These are phyloP conservation scores for Cygnus buccinator DNA, from an alignment of 2,113 vertebrate genomes.

Conservation along the genomic window DNA sequence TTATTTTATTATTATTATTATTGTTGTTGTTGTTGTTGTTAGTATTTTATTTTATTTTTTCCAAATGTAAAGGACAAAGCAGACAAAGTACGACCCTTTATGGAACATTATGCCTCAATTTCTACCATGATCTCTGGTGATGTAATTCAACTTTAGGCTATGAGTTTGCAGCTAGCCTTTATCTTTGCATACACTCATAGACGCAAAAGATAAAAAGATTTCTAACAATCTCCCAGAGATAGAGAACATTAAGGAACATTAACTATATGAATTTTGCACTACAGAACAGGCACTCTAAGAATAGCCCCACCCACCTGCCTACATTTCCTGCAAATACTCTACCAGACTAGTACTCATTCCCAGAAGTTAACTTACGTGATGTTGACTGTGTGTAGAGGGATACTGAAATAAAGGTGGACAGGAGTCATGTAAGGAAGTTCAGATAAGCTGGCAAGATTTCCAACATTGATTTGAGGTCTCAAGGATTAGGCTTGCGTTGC, in stretches of 20 bases:
- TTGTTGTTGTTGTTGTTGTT: background rate
- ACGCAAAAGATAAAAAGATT: background rate
- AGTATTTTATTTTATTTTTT: no score
- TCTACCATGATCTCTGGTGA: background rate
- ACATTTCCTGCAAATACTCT: background rate
- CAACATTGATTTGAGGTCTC: background rate
- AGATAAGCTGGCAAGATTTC: background rate
- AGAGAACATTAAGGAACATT: background rate
- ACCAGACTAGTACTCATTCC: background rate
- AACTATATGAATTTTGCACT: background rate
- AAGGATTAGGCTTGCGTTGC: background rate
- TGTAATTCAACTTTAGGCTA: background rate
- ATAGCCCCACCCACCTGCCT: background rate
- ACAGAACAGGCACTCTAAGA: background rate
- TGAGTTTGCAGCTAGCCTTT: background rate
- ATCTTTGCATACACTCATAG: background rate
- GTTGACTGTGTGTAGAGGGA: background rate
- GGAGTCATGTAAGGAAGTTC: background rate
- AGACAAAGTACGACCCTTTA: background rate
- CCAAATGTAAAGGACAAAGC: background rate
- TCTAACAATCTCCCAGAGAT: background rate
- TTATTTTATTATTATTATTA: background rate
- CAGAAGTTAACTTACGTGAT: fast-evolving
- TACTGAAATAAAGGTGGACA: background rate
- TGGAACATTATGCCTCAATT: fast-evolving